Percentiles rank a stretch among this genome's conserved stretches.
phyloP scores from a whole-genome alignment of 2,888 invertebrate species.

The Leptura quadrifasciata region DNA sequence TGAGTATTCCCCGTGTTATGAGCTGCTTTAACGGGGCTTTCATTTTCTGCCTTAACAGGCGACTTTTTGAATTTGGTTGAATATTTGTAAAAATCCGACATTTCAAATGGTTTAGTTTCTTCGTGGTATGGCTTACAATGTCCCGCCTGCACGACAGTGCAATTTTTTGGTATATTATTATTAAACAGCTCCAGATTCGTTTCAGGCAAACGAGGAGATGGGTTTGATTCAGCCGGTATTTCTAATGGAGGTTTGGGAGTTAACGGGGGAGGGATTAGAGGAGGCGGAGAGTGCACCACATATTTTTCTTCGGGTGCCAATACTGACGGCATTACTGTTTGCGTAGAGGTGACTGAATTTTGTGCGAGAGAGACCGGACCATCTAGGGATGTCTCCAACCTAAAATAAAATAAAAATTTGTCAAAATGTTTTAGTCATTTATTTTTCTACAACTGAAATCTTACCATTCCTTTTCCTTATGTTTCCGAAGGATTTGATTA shows the following conservation, averaged over 20 bases:
- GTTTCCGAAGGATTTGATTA: constrained; percentile 65
- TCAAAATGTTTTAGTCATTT: background rate
- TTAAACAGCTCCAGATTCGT: constrained; percentile 72
- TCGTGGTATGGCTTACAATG: constrained; percentile 94
- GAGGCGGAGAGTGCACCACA: constrained; percentile 49
- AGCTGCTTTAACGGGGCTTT: background rate
- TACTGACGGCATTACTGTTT: constrained; percentile 55
- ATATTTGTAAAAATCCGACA: constrained; percentile 98
- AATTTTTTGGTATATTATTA: constrained; percentile 86
- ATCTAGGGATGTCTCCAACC: constrained; percentile 73
- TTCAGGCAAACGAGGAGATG: constrained; percentile 66
- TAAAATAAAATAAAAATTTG: constrained; percentile 56
- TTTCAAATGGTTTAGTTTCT: constrained; percentile 97
- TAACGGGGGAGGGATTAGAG: constrained; percentile 59
- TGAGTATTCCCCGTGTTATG: constrained; percentile 40
- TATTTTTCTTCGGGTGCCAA: constrained; percentile 64
- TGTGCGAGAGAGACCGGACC: constrained; percentile 65
- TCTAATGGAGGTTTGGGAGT: constrained; percentile 68
- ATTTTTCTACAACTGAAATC: constrained; percentile 24
- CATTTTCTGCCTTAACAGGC: constrained; percentile 57
- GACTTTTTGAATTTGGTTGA: constrained; percentile 92
- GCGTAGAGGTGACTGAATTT: constrained; percentile 52
- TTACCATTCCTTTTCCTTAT: constrained; percentile 73
- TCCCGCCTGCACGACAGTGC: constrained; percentile 90
- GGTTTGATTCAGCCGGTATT: constrained; percentile 73